Conservation (phyloP, 2,113 vertebrate genomes). For the Pteronura brasiliensis region DNA sequence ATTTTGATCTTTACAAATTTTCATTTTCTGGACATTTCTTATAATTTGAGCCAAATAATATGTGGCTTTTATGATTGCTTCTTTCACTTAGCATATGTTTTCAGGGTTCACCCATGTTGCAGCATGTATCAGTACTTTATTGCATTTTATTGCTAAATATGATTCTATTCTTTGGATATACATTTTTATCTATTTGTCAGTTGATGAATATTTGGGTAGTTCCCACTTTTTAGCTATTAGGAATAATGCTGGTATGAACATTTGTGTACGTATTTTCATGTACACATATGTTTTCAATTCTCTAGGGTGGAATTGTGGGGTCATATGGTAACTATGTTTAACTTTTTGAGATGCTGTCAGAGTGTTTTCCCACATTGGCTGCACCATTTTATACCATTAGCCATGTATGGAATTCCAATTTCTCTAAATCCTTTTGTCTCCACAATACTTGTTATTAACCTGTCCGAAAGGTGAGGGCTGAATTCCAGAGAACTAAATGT, state of each 20-base stretch:
- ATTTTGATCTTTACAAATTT: not conserved
- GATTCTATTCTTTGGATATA: not conserved
- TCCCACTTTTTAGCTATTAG: not conserved
- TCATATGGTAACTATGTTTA: not conserved
- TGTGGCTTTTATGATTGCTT: not conserved
- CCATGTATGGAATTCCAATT: not conserved
- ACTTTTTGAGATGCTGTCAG: not conserved
- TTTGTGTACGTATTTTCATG: not conserved
- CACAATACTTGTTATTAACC: not conserved
- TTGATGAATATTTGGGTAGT: not conserved
- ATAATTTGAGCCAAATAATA: not conserved
- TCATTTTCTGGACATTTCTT: not conserved
- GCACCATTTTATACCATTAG: not conserved
- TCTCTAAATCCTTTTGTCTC: not conserved
- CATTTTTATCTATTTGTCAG: not conserved
- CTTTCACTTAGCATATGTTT: not conserved
- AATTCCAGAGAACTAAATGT: not conserved
- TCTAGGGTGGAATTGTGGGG: not conserved
- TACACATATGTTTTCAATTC: not conserved
- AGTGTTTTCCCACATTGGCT: not conserved
- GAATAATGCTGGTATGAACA: not conserved
- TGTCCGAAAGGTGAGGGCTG: not conserved
- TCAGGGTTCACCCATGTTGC: not conserved
- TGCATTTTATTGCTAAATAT: not conserved
- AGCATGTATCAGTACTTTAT: not conserved